Evolutionary conservation across 2,113 vertebrate species (phyloP).

Genomic region (Solea senegalensis): DNA sequence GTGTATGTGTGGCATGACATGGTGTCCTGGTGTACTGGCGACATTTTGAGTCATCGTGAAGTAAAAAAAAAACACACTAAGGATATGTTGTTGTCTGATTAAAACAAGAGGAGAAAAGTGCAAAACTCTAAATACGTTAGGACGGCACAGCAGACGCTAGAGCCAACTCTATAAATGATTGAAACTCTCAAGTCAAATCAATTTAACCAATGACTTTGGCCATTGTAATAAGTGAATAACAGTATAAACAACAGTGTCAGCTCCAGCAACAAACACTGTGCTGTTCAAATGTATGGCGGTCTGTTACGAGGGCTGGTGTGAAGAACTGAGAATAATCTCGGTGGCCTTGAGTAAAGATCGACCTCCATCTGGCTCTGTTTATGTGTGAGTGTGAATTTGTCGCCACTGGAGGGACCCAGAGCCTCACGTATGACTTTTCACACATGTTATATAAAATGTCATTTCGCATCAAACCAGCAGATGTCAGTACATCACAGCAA

Average conservation of each 20-base stretch:
- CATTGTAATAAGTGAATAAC: no score
- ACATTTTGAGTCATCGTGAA: conserved; percentile 39
- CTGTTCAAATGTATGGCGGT: background rate
- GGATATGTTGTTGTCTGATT: background rate
- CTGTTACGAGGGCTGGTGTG: conserved; percentile 1
- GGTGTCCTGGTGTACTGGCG: conserved; percentile 11
- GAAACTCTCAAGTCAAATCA: no score
- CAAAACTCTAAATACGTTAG: no score
- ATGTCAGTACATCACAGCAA: conserved; percentile 50
- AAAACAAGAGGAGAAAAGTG: no score
- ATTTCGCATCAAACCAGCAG: conserved; percentile 37
- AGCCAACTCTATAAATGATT: no score
- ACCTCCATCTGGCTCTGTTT: conserved; percentile 24
- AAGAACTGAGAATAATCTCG: conserved; percentile 21
- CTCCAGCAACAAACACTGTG: background rate
- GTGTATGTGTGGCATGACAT: conserved; percentile 14
- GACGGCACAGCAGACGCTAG: no score
- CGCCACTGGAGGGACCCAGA: conserved; percentile 50
- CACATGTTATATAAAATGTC: conserved; percentile 46
- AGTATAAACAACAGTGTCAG: no score
- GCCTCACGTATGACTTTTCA: background rate
- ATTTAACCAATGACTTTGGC: no score
- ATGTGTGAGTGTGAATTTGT: background rate
- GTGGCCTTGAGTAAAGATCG: conserved; percentile 33
- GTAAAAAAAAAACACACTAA: conserved; percentile 27